Evolutionary conservation across 1,140 invertebrate species (phyloP).

Genomic region (Atta cephalotes): DNA sequence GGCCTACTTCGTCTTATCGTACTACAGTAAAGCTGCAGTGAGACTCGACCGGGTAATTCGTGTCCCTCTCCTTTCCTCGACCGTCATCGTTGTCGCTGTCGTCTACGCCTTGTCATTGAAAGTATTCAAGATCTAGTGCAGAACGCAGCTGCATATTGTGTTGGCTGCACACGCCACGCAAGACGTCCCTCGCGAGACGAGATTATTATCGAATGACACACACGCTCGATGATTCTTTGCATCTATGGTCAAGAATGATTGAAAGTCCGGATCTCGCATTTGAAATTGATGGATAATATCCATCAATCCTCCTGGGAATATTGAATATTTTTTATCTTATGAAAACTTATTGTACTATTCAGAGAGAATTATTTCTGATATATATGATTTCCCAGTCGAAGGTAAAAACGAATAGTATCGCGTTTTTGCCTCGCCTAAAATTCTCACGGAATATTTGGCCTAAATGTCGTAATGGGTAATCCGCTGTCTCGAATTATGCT

Average conservation of each 20-base stretch:
- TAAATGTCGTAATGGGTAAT: constrained; percentile 52
- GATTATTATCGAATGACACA: constrained; percentile 42
- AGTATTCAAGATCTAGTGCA: constrained; percentile 85
- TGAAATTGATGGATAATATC: not conserved
- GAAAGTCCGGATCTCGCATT: not conserved
- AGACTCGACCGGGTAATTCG: constrained; percentile 49
- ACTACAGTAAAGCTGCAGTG: constrained; percentile 48
- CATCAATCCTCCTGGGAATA: not conserved
- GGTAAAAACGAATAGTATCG: not conserved
- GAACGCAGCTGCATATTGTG: constrained; percentile 70
- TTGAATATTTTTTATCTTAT: not conserved
- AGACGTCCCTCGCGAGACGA: constrained; percentile 43
- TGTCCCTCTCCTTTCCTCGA: constrained; percentile 48
- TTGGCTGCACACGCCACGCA: constrained; percentile 52
- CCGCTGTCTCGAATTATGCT: constrained; percentile 39
- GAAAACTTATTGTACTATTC: not conserved
- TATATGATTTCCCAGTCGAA: too few relatives aligned
- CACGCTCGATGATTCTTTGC: constrained; percentile 37
- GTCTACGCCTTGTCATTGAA: constrained; percentile 82
- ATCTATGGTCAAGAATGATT: constrained; percentile 25
- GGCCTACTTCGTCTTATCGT: constrained; percentile 85
- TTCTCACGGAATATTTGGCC: constrained; percentile 40
- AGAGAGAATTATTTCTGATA: not conserved
- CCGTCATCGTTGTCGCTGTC: not conserved
- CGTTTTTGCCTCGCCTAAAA: not conserved